Evolutionary conservation across 2,113 vertebrate genomes (phyloP).

Genomic region (Spermophilus dauricus): DNA sequence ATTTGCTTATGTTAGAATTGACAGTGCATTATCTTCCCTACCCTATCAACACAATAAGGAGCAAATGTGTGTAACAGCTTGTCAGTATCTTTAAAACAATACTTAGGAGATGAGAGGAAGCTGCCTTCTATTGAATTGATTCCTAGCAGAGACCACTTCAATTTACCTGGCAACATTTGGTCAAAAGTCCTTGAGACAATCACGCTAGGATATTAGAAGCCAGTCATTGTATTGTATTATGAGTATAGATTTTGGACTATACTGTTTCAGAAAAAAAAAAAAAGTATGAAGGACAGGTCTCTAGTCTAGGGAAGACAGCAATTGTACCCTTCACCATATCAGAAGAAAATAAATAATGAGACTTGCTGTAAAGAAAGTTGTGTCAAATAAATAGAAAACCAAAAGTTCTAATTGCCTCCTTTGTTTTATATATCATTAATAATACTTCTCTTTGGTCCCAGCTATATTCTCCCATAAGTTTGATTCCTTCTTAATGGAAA

Average conservation of each 20-base stretch:
- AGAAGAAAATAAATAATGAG: not conserved
- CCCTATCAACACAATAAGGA: not conserved
- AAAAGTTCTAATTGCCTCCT: not conserved
- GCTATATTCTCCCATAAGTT: not conserved
- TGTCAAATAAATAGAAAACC: not conserved
- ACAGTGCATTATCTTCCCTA: not conserved
- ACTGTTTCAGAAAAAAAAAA: constrained; percentile 29
- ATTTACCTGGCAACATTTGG: not conserved
- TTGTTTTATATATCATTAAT: not conserved
- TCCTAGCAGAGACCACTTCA: not conserved
- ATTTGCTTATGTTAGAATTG: not conserved
- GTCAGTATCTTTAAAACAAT: not conserved
- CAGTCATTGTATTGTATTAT: not conserved
- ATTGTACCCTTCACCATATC: not conserved
- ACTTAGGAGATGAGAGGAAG: not conserved
- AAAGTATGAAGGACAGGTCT: not conserved
- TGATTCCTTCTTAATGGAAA: not conserved
- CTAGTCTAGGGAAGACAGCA: not conserved
- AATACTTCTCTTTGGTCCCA: not conserved
- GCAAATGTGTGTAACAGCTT: not conserved
- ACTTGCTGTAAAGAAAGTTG: not conserved
- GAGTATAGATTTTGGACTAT: not conserved
- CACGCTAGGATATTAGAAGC: not conserved
- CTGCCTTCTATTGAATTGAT: not conserved
- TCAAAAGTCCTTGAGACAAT: not conserved